These are phyloP conservation scores for Zaprionus ornatus DNA, from an alignment of 1,140 invertebrate genomes.

Conservation along the genomic window DNA sequence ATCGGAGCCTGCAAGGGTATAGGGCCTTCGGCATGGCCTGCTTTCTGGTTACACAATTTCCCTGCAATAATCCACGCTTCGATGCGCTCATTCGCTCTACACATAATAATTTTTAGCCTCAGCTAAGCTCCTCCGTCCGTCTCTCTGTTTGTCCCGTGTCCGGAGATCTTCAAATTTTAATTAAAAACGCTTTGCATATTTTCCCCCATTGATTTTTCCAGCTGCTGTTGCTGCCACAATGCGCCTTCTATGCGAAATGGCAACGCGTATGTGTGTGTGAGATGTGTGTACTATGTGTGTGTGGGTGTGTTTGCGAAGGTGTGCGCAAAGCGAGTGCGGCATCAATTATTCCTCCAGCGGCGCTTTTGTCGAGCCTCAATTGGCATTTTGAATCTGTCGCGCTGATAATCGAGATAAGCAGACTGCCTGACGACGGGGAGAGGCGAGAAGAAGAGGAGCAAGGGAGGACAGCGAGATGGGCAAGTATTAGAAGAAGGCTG, in stretches of 20 bases:
- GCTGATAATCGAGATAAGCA: slow-evolving; percentile 29
- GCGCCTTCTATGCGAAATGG: slow-evolving; percentile 27
- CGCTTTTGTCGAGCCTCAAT: slow-evolving; percentile 42
- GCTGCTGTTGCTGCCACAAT: slow-evolving; percentile 17
- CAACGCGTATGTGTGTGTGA: background rate
- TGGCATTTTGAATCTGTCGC: slow-evolving; percentile 55
- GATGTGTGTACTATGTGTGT: background rate
- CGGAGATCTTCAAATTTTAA: slow-evolving; percentile 72
- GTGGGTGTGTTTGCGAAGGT: background rate
- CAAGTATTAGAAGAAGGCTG: background rate
- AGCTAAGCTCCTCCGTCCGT: slow-evolving; percentile 25
- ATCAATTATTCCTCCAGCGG: slow-evolving; percentile 41
- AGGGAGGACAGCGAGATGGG: background rate
- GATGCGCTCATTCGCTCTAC: slow-evolving; percentile 40
- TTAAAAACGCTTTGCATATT: slow-evolving; percentile 74
- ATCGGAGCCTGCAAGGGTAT: too few relatives aligned
- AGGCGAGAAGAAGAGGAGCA: background rate
- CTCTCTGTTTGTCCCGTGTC: slow-evolving; percentile 10
- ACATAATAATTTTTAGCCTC: slow-evolving; percentile 52
- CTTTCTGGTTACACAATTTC: slow-evolving; percentile 16
- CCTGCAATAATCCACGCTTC: slow-evolving; percentile 61
- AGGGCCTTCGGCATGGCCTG: too few relatives aligned
- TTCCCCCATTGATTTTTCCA: slow-evolving; percentile 61
- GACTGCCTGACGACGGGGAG: background rate
- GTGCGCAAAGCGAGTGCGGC: background rate